These are phyloP conservation scores for Troides helena DNA, from an alignment of 2,888 invertebrate genomes.

Conservation along the genomic window DNA sequence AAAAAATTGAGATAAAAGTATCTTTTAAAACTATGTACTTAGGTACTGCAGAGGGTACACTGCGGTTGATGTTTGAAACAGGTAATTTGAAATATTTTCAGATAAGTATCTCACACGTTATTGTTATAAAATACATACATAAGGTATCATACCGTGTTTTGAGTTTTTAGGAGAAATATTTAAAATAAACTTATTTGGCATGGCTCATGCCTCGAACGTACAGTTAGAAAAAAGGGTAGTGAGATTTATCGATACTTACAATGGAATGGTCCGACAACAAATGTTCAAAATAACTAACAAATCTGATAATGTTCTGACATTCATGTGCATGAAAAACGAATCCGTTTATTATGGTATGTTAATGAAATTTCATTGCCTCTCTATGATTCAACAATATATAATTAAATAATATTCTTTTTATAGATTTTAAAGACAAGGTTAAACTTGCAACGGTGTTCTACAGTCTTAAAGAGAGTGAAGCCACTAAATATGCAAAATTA, in stretches of 20 bases:
- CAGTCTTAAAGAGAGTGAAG: conserved; percentile 60
- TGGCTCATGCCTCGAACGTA: conserved; percentile 70
- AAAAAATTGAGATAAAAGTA: conserved; percentile 73
- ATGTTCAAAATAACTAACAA: conserved; percentile 77
- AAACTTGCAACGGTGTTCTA: conserved; percentile 62
- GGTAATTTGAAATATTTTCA: conserved; percentile 43
- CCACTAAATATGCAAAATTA: conserved; percentile 57
- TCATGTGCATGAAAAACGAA: conserved; percentile 79
- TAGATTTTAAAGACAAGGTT: conserved; percentile 72
- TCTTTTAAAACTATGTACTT: conserved; percentile 71
- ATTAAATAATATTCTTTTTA: background rate
- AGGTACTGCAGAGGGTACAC: conserved; percentile 59
- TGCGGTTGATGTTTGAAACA: conserved; percentile 62
- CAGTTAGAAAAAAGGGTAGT: conserved; percentile 73
- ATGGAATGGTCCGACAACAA: conserved; percentile 77
- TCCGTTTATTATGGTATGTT: conserved; percentile 58
- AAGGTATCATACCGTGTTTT: background rate
- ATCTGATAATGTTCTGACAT: conserved; percentile 75
- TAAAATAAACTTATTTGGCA: conserved; percentile 62
- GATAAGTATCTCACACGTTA: background rate
- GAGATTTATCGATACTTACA: conserved; percentile 79
- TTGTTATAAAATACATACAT: background rate
- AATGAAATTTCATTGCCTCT: background rate
- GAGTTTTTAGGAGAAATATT: conserved; percentile 69
- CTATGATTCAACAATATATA: background rate